phyloP scores from a whole-genome alignment of 2,113 vertebrate genomes.

The Grammatotria lemairii region DNA sequence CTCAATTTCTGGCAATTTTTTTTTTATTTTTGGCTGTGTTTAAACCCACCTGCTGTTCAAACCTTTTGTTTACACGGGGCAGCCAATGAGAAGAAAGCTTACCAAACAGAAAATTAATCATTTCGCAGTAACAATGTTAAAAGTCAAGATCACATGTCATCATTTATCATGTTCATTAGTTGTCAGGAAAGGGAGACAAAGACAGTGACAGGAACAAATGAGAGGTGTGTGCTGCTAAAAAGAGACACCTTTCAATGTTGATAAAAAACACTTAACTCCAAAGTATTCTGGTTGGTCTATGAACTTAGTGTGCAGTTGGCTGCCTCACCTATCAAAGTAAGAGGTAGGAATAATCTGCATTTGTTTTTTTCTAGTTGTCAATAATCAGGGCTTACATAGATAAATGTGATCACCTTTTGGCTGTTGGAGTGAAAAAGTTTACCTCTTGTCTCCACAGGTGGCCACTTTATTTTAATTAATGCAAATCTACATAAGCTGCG shows the following conservation, averaged over 20 bases:
- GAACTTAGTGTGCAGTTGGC: background rate
- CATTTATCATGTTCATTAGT: background rate
- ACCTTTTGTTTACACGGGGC: background rate
- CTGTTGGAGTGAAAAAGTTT: background rate
- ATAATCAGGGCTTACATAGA: background rate
- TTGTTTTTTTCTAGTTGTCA: background rate
- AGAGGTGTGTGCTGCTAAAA: background rate
- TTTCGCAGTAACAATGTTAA: background rate
- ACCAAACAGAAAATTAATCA: background rate
- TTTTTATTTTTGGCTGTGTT: background rate
- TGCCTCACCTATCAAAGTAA: background rate
- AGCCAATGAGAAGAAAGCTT: background rate
- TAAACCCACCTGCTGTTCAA: background rate
- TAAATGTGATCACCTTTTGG: background rate
- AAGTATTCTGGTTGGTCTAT: background rate
- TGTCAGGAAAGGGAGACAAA: background rate
- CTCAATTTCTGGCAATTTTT: background rate
- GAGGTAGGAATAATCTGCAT: background rate
- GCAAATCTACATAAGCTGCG: background rate
- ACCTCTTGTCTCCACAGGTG: background rate
- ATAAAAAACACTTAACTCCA: background rate
- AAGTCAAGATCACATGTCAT: background rate
- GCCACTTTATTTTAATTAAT: background rate
- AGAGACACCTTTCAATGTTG: background rate
- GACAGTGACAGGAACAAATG: background rate